Base-by-base conservation (phyloP, 1,140 invertebrate species). In the Ooceraea biroi region DNA sequence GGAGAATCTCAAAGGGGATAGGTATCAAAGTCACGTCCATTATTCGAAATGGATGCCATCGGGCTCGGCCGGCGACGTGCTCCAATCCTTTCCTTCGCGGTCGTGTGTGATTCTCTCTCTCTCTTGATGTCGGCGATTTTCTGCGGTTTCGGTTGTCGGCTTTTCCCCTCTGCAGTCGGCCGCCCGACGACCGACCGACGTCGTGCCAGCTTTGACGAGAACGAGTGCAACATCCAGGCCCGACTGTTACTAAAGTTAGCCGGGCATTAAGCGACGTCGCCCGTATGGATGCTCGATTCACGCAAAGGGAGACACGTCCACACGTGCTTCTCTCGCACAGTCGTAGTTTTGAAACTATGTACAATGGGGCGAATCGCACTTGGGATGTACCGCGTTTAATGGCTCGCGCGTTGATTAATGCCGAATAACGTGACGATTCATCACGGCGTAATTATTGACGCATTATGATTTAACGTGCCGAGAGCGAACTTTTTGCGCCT, bases 31-130 rank as follows among this genome's bases (percentile, higher is more conserved):
- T 86, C 55, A 41, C 36, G 72, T 66, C 68, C 61, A 82, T 86
- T 87, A 86, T 83, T 86, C 55, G 63, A 87, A 77, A 87, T 83
- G 84, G 71, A 63, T 52, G 50, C 17, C 82, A 63, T 84, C 36
- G 78, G 19, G 76, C 36, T 30, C 46, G 8, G 14, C 22, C 27
- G 36, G 36, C 27, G 50, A 55, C 68, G 44, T 8, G 44, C 17
- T 61, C n/a, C n/a, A n/a, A n/a, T n/a, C n/a, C n/a, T n/a, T n/a
- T n/a, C n/a, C n/a, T 36, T 36, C 36, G 2, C 36, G 7, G 7
- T 36, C 36, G 36, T 36, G 36, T 36, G 36, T 36, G 36, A 36
- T 36, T 36, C 36, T 36, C 48, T 60, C 50, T 68, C 52, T 19
- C 19, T 14, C 27, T 44, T 66, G 36, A 50, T 36, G 58, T 46